Evolutionary conservation across 2,888 invertebrate genomes (phyloP), one percentile per base, ranked within the genome.

Genomic region (Rhagonycha lutea): DNA sequence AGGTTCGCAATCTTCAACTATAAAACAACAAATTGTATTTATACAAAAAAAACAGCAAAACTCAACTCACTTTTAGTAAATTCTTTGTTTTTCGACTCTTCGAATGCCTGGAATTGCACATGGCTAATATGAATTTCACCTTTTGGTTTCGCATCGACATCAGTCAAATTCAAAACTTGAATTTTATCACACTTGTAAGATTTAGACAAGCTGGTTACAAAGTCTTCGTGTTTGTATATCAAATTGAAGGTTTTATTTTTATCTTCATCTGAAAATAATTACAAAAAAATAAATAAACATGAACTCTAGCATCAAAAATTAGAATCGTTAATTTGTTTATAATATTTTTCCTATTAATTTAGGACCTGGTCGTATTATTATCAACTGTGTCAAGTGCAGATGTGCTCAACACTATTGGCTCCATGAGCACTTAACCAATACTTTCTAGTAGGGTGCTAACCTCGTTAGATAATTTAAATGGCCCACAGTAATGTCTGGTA

Each of bases 91-190:
- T 89, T 88, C 0, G 87, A 85, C 12, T 86, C 87, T 79, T 90
- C 90, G 90, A 94, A 96, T 4, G 95, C 95, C 88, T 96, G 92
- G 82, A 94, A 90, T 85, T 95, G 95, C 65, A 95, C 88, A 76
- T 91, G 88, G 23, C 91, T 89, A 11, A 95, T 83, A 18, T 89
- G 89, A 26, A 95, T 84, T 5, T 85, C 86, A 9, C 91, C 92
- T n/a, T 14, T 62, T 14, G 83, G 79, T 2, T 85, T 83, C 12
- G 83, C 86, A 10, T 83, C 87, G 9, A 82, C 63, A 47, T 86
- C 83, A 8, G 89, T 90, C 83, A 94, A 87, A 84, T 91, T 90
- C 47, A 94, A 85, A 12, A 84, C 86, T 79, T 93, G 92, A 70
- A 90, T 85, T 70, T 91, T 89, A 29, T 89, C 86, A 88, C 95